phyloP scores from a whole-genome alignment of 2,113 vertebrate species.

The cat (Felis catus) region DNA sequence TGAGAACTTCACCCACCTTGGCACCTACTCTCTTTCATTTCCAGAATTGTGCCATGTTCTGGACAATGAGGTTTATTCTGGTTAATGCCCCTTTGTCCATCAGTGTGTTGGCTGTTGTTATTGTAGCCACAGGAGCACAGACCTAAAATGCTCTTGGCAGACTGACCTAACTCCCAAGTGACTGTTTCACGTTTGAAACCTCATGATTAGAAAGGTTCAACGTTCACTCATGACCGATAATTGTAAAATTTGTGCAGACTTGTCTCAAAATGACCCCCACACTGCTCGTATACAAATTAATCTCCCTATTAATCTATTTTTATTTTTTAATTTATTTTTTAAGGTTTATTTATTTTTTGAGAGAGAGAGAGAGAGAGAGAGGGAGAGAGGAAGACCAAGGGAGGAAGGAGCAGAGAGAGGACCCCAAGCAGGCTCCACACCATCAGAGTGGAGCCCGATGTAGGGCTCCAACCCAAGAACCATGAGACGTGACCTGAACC shows the following conservation, averaged over 20 bases:
- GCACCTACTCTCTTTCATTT: not conserved
- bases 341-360: too few relatives aligned
- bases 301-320: not conserved
- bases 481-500: too few relatives aligned
- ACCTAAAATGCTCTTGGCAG: not conserved
- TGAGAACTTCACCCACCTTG: not conserved
- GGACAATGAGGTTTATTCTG: not conserved
- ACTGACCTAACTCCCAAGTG: accelerated
- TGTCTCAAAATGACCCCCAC: not conserved
- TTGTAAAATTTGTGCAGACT: not conserved
- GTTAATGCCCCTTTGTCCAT: too few relatives aligned
- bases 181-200: too few relatives aligned
- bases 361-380: too few relatives aligned
- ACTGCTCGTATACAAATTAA: not conserved
- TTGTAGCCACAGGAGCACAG: not conserved
- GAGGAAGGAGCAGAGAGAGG: too few relatives aligned
- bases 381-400: too few relatives aligned
- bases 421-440: too few relatives aligned
- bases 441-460: too few relatives aligned
- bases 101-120: not conserved
- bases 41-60: not conserved
- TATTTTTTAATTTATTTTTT: not conserved
- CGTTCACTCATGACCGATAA: not conserved
- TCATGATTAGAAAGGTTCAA: not conserved
- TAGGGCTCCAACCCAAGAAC: too few relatives aligned